Conservation (phyloP, 2,888 invertebrate genomes). For the Drosophila helvetica region DNA sequence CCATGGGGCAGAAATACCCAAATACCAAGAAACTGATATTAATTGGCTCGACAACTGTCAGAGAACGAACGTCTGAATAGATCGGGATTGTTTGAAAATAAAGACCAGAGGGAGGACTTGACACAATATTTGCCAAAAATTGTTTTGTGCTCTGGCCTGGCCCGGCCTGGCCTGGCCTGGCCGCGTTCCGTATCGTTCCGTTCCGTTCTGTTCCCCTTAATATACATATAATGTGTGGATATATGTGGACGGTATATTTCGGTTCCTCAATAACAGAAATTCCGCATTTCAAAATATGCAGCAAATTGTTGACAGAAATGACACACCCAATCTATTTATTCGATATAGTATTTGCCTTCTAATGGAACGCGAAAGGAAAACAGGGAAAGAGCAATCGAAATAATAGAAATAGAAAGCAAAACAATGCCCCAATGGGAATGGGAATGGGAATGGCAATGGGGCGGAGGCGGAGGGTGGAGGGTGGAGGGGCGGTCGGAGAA, state of each 20-base stretch:
- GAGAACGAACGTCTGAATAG: constrained; percentile 20
- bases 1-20: constrained; percentile 35
- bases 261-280: constrained; percentile 60
- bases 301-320: constrained; percentile 60
- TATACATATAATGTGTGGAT: too few species aligned
- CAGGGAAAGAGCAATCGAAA: constrained; percentile 7
- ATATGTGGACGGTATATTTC: too few species aligned
- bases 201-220: constrained; percentile 2
- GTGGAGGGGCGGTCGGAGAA: too few species aligned
- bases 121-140: constrained; percentile 43
- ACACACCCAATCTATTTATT: constrained; percentile 53
- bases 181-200: constrained; percentile 10
- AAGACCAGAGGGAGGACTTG: constrained; percentile 43
- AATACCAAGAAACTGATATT: constrained; percentile 12
- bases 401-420: constrained; percentile 1
- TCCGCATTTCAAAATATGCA: constrained; percentile 56
- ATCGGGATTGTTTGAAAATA: constrained; percentile 24
- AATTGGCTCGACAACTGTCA: constrained; percentile 37
- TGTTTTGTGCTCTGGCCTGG: too few species aligned
- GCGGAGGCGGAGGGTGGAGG: too few species aligned
- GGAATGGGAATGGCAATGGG: not conserved
- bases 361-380: constrained; percentile 25
- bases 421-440: constrained; percentile 12
- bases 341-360: constrained; percentile 35
- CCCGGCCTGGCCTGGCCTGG: too few species aligned